Evolutionary conservation across 1,140 invertebrate species (phyloP).

Genomic region (Lordiphosa mommai): DNA sequence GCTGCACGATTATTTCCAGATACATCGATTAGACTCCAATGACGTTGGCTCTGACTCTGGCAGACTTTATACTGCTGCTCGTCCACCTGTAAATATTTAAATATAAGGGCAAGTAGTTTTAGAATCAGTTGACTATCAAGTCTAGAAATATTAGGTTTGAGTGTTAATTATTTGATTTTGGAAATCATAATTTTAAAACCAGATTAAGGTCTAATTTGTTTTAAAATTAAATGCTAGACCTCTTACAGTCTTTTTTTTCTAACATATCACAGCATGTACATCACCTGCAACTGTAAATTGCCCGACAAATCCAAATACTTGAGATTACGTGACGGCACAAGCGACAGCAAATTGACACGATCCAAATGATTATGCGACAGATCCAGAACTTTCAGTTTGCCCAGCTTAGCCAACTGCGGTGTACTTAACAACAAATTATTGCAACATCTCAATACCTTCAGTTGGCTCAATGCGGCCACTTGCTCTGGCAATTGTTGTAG

Average conservation of each 20-base stretch:
- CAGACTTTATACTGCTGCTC: slow-evolving; percentile 89
- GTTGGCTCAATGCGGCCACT: slow-evolving; percentile 85
- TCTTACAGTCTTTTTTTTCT: no score
- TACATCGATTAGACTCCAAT: slow-evolving; percentile 90
- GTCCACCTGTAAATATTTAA: slow-evolving; percentile 84
- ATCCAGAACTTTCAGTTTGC: slow-evolving; percentile 89
- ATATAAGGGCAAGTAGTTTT: no score
- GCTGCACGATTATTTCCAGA: slow-evolving; percentile 87
- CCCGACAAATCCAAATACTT: slow-evolving; percentile 92
- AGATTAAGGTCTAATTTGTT: no score
- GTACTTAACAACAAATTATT: slow-evolving; percentile 88
- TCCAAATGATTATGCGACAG: slow-evolving; percentile 92
- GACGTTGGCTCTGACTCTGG: slow-evolving; percentile 84
- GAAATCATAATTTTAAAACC: no score
- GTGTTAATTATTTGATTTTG: no score
- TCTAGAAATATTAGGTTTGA: no score
- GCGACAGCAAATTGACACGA: slow-evolving; percentile 86
- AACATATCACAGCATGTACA: no score
- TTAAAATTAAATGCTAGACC: no score
- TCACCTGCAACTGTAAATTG: slow-evolving; percentile 86
- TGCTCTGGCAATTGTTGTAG: slow-evolving; percentile 88
- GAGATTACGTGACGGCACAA: slow-evolving; percentile 87
- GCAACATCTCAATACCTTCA: slow-evolving; percentile 89
- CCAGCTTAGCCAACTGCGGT: slow-evolving; percentile 87
- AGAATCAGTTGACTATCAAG: no score